Evolutionary conservation across 2,797 vertebrate species (phyloP).

Genomic region (Fratercula arctica): DNA sequence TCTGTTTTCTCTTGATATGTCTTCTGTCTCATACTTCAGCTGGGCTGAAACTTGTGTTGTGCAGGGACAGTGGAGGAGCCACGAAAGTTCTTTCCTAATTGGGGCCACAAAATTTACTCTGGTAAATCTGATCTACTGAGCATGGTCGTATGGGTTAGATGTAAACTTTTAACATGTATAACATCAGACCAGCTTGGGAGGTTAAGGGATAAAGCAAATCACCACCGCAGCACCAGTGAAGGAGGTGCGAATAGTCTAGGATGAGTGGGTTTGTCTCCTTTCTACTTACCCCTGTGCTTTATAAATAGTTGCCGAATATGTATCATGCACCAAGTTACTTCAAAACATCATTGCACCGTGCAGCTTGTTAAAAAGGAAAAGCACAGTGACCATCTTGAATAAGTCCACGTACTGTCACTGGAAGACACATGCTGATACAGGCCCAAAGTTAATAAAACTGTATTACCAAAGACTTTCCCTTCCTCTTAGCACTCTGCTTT

Average conservation of each 20-base stretch:
- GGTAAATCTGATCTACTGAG: background rate
- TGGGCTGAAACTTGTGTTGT: background rate
- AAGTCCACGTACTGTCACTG: background rate
- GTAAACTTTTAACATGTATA: background rate
- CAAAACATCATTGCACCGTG: rapidly evolving
- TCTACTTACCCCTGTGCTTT: background rate
- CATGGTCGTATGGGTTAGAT: background rate
- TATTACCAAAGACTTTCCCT: background rate
- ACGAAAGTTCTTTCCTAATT: background rate
- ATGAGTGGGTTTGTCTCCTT: background rate
- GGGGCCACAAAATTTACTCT: background rate
- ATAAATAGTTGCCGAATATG: background rate
- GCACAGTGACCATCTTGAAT: background rate
- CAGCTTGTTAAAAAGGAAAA: background rate
- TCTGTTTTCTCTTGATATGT: background rate
- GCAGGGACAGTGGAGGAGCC: background rate
- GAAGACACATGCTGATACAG: background rate
- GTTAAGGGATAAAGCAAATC: background rate
- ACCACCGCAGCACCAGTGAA: background rate
- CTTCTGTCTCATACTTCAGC: background rate
- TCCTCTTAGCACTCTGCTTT: background rate
- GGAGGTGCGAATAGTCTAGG: background rate
- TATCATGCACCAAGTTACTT: background rate
- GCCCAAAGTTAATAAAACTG: background rate
- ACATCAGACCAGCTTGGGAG: background rate